Evolutionary conservation across 2,797 vertebrate genomes (phyloP), one percentile per base, ranked within the genome.

Genomic region (Prunella strophiata): DNA sequence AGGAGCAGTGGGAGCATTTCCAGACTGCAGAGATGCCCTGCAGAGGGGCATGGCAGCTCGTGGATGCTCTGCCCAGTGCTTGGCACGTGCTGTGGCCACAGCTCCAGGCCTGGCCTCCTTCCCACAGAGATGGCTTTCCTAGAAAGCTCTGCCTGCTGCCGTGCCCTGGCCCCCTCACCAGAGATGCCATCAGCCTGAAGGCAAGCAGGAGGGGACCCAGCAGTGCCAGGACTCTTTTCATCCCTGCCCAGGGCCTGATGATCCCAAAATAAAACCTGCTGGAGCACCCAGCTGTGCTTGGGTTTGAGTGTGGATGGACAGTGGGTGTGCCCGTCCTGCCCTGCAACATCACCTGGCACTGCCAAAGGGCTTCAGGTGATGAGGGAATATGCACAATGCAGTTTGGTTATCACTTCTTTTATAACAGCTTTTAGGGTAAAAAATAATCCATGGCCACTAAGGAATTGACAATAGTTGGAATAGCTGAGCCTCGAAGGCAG

Each of bases 191-290:
- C 47, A 25, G 52, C 86, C 68, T 83, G 80, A 42, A 55, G 47
- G 20, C 0, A 2, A 42, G 54, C 3, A 0, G 25, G 38, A 52
- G 34, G 29, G 42, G 38, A 9, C 34, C 12, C 81, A 34, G 66
- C 80, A 61, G 67, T 15, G 58, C 62, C 5, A 4, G 45, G 29
- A 9, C 52, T 52, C 38, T 21, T 65, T 91, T 32, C 34, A 68
- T 15, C 38, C 45, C 67, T 1, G 3, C 1, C 2, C 21, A 0
- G 1, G 26, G 16, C 7, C 52, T 72, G 68, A 27, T 0, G 10
- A 74, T 45, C 45, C 66, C 13, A 8, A 67, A 89, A 34, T 36
- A 15, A 71, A 50, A 36, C 5, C 21, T n/a, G 47, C 54, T 2
- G 13, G 36, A 73, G 32, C 0, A 0, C 43, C 52, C 48, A 47